Conservation (phyloP, 2,888 invertebrate species). For the Agelastica alni region DNA sequence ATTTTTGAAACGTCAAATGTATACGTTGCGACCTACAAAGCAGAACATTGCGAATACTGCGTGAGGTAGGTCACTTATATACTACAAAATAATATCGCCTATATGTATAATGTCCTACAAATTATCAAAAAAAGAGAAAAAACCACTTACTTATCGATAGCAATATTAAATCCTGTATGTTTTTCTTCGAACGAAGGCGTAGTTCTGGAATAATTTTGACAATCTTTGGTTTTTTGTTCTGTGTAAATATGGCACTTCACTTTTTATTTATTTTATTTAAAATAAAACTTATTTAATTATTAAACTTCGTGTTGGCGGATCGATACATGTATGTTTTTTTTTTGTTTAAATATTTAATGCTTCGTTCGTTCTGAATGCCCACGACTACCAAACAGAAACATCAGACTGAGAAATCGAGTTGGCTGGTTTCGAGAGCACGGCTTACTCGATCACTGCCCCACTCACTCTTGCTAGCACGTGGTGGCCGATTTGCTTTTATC, state of each 20-base stretch:
- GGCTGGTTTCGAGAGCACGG: slow-evolving; percentile 5
- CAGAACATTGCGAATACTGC: too few species aligned
- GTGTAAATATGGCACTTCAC: slow-evolving; percentile 1
- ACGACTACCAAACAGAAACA: slow-evolving; percentile 12
- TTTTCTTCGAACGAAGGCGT: too few species aligned
- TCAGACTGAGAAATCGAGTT: slow-evolving; percentile 20
- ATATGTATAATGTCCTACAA: too few species aligned
- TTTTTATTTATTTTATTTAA: background rate
- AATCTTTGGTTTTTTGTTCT: too few species aligned
- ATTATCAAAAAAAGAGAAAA: too few species aligned
- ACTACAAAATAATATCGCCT: too few species aligned
- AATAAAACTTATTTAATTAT: background rate
- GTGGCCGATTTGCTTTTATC: slow-evolving; percentile 11
- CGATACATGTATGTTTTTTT: background rate
- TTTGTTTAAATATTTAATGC: slow-evolving; percentile 4
- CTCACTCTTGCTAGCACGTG: slow-evolving; percentile 20
- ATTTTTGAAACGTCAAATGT: too few species aligned
- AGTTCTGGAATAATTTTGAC: too few species aligned
- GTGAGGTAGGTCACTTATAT: too few species aligned
- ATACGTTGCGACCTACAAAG: too few species aligned
- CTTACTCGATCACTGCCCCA: slow-evolving; percentile 12
- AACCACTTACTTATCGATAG: too few species aligned
- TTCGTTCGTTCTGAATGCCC: slow-evolving; percentile 7
- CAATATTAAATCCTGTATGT: too few species aligned
- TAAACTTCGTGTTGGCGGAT: background rate